Evolutionary conservation across 2,797 vertebrate genomes (phyloP), one percentile per base, ranked within the genome.

Genomic region (Huso huso): DNA sequence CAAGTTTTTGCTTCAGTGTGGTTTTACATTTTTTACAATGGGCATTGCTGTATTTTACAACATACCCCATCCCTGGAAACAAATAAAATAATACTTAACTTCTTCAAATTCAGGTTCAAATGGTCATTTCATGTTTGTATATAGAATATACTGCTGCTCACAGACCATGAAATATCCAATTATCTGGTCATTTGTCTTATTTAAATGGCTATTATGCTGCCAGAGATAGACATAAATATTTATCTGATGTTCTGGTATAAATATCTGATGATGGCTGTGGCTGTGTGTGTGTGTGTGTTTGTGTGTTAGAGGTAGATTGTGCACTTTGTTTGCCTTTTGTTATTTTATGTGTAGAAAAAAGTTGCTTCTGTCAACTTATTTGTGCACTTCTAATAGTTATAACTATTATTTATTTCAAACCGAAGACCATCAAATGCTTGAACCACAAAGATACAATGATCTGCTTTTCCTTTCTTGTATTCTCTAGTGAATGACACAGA

Each of bases 121-220:
- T 86, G 85, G 86, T 89, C 89, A 82, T 37, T 37, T 37, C 23
- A 37, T 37, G 2, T 73, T 70, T 76, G 79, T 85, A 81, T 79
- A 82, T 85, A 84, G 89, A 80, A 86, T 86, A 89, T 86, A 89
- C 86, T 79, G 77, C 23, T 60, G 81, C 75, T 81, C 79, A 83
- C 87, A 85, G 86, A 88, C 86, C 89, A 87, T 90, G 88, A 91
- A 91, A 90, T 90, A 90, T 87, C 87, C 87, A 89, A 91, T 91
- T 90, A 91, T 90, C 87, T 87, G 88, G 84, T 86, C 83, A 88
- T 86, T 85, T 82, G 83, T 79, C 75, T 83, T 74, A 84, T 87
- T 89, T 84, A 82, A 81, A 63, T 50, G 55, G 65, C 63, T 64
- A 63, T 55, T 51, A 49, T 10, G 53, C 49, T 23, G 55, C 53